Percentiles rank a stretch among this genome's conserved stretches.
phyloP scores from a whole-genome alignment of 2,797 vertebrate species.

The Lacerta bilineata region DNA sequence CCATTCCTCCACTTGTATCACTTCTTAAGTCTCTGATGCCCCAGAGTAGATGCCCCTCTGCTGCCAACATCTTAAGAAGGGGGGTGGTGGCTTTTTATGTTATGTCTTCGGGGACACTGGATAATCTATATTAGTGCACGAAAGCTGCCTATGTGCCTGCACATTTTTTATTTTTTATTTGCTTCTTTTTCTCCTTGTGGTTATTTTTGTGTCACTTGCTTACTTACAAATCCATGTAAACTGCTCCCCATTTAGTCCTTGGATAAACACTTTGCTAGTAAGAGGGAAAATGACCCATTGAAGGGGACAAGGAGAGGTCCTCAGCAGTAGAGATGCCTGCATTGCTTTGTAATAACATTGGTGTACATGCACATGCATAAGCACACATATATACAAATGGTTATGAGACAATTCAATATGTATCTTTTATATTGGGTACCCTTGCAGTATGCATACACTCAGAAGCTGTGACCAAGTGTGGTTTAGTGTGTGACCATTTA shows the following conservation, averaged over 20 bases:
- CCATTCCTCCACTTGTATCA: not conserved
- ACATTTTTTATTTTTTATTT: too few relatives aligned
- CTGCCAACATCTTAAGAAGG: not conserved
- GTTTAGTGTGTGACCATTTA: not conserved
- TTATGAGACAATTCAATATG: not conserved
- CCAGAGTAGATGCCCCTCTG: not conserved
- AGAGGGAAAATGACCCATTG: not conserved
- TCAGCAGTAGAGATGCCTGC: not conserved
- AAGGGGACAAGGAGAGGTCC: not conserved
- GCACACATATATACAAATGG: not conserved
- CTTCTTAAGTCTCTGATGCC: not conserved
- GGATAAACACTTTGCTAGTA: not conserved
- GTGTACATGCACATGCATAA: not conserved
- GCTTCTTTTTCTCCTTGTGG: constrained; percentile 4
- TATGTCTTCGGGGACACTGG: not conserved
- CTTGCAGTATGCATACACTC: not conserved
- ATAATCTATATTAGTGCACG: not conserved
- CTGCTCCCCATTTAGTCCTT: not conserved
- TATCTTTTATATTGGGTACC: not conserved
- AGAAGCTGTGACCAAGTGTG: not conserved
- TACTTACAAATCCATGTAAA: not conserved
- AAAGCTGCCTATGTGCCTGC: not conserved
- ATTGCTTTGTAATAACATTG: not conserved
- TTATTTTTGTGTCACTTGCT: not conserved
- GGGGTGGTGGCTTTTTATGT: not conserved